Evolutionary conservation across 1,140 invertebrate species (phyloP).

Genomic region (Temnothorax nylanderi): DNA sequence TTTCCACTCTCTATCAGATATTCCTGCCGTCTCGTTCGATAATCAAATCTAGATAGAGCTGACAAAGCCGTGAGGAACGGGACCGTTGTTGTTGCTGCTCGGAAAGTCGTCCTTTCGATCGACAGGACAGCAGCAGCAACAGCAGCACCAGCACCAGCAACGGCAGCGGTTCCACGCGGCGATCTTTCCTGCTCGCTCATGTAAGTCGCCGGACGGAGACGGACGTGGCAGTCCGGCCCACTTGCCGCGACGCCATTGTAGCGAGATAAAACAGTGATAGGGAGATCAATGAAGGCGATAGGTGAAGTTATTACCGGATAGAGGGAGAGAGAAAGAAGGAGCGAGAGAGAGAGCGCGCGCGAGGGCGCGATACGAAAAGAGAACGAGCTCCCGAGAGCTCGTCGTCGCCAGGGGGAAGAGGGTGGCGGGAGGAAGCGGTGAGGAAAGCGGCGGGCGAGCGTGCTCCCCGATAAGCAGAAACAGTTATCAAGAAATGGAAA

Average conservation of each 20-base stretch:
- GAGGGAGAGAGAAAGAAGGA: conserved; percentile 78
- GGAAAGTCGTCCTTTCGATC: conserved; percentile 54
- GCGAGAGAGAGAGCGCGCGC: conserved; percentile 33
- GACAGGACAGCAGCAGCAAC: conserved; percentile 44
- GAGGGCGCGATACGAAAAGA: conserved; percentile 48
- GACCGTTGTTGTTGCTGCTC: conserved; percentile 13
- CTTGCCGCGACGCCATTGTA: conserved; percentile 82
- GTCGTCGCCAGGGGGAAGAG: not conserved
- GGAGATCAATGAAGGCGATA: conserved; percentile 86
- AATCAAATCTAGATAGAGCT: conserved; percentile 61
- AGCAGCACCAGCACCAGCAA: not conserved
- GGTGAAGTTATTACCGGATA: conserved; percentile 86
- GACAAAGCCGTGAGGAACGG: conserved; percentile 44
- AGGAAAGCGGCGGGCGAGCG: conserved; percentile 29
- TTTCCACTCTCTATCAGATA: conserved; percentile 50
- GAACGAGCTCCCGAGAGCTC: conserved; percentile 24
- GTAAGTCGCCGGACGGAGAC: conserved; percentile 67
- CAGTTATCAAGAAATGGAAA: conserved; percentile 86
- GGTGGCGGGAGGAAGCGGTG: conserved; percentile 5
- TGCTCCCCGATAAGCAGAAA: conserved; percentile 83
- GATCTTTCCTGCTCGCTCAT: conserved; percentile 44
- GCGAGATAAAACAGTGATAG: conserved; percentile 85
- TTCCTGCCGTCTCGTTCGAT: conserved; percentile 32
- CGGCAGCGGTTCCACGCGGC: not conserved
- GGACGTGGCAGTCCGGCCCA: conserved; percentile 66